A percentile compares a stretch with the other conserved stretches of the same genome.
Conservation (phyloP, 2,797 vertebrate genomes). For the Tangara arthus region DNA sequence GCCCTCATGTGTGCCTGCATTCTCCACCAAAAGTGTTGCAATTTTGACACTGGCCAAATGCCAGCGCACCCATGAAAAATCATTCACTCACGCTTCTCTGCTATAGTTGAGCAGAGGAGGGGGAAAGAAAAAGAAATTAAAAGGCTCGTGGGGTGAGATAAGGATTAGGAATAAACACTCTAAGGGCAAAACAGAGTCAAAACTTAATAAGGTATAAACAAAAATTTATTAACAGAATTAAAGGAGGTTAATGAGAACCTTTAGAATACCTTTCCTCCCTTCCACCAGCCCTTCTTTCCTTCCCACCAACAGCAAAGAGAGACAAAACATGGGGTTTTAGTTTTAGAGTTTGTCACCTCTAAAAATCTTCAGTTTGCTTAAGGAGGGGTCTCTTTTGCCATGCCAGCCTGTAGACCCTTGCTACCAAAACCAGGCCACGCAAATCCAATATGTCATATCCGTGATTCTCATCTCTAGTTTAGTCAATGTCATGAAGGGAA, state of each 20-base stretch:
- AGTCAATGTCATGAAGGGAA: not conserved
- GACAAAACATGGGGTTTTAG: not conserved
- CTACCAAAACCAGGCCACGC: not conserved
- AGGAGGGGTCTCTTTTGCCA: not conserved
- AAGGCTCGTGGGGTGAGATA: not conserved
- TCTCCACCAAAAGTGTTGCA: not conserved
- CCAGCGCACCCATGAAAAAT: not conserved
- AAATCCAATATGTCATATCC: not conserved
- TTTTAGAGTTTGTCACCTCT: not conserved
- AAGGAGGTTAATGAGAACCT: not conserved
- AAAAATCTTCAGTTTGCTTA: not conserved
- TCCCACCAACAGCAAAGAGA: not conserved
- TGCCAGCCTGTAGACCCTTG: not conserved
- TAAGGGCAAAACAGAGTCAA: not conserved
- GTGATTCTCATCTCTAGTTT: not conserved
- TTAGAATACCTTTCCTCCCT: not conserved
- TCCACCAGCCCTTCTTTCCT: not conserved
- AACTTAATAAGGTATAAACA: not conserved
- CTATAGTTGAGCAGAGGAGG: not conserved
- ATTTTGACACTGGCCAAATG: not conserved
- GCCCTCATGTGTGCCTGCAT: not conserved
- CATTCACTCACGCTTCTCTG: not conserved
- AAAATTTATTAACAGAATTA: not conserved
- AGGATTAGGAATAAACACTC: not conserved
- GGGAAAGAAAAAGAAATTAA: not conserved